Conservation (phyloP, 2,888 invertebrate species). For the Monochamus alternatus region DNA sequence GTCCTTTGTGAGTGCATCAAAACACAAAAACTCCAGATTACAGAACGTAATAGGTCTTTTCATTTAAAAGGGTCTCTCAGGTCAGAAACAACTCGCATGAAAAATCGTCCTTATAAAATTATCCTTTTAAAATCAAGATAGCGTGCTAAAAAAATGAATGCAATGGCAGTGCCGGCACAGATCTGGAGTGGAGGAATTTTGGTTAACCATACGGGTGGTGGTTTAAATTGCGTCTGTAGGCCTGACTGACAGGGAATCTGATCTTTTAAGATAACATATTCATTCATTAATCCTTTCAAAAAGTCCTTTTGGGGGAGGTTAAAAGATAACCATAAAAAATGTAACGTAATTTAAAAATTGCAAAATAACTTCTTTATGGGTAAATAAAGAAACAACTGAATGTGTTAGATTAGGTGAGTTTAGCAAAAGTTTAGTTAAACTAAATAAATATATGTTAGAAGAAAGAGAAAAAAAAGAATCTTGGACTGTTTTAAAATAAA, state of each 20-base stretch:
- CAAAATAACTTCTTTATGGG: no score
- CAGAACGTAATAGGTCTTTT: slow-evolving; percentile 57
- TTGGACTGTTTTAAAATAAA: no score
- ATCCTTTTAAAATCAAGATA: slow-evolving; percentile 31
- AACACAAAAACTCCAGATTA: slow-evolving; percentile 59
- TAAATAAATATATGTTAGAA: no score
- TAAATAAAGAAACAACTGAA: no score
- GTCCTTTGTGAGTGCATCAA: slow-evolving; percentile 59
- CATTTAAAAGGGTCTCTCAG: slow-evolving; percentile 42
- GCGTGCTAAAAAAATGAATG: slow-evolving; percentile 28
- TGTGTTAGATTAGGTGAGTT: no score
- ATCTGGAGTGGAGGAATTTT: not conserved
- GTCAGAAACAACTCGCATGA: slow-evolving; percentile 40
- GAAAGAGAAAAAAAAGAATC: no score
- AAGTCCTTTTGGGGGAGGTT: not conserved
- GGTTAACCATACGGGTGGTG: slow-evolving; percentile 16
- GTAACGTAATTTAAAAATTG: no score
- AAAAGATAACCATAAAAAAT: not conserved
- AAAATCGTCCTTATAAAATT: slow-evolving; percentile 41
- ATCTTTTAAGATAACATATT: slow-evolving; percentile 60
- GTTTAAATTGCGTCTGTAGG: slow-evolving; percentile 41
- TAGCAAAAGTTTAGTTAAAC: no score
- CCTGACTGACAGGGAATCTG: slow-evolving; percentile 51
- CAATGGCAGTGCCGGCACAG: slow-evolving; percentile 7
- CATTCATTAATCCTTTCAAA: slow-evolving; percentile 49